Base-by-base conservation (phyloP, 2,797 vertebrate genomes). In the Pseudochirops cupreus region DNA sequence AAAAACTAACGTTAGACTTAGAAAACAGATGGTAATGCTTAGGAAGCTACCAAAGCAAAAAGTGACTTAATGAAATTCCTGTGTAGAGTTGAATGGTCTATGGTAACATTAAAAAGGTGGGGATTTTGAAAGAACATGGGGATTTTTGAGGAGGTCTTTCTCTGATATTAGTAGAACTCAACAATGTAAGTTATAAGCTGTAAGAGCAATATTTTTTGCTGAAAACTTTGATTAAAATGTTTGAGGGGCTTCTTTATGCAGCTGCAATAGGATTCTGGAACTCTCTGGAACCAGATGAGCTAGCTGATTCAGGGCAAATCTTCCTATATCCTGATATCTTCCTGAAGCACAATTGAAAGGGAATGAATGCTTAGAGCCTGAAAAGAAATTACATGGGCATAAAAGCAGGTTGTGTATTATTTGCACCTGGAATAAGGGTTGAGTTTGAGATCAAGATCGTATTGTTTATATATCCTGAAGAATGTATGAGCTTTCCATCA, bases 201-300 rank as follows among this genome's bases (percentile, higher is more conserved):
- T 31, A 59, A 29, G 58, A 59, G 58, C 58, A 31, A 59, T 59
- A 31, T 2, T 31, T 31, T 59, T 59, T 31, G 58, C 31, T 59
- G 29, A 59, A 59, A 59, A 59, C 11, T 96, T 96, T 94, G 26
- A 82, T 24, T 52, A 46, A 91, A 67, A 90, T 95, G 94, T 92
- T 93, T 59, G 12, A 62, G 9, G 96, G 96, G 1, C 0, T 96
- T 3, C 28, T 46, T 52, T 92, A 9, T 2, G 50, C 87, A 10
- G 28, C 16, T 82, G 13, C 11, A 94, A 33, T 14, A 95, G 33
- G 92, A 92, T 58, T 11, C 0, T 54, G 3, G 3, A 95, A 56
- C 1, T 91, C 92, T 39, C 54, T 92, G 91, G 91, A 95, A 93
- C 91, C 21, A 94, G 2, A 74, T 58, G 59, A 93, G 90, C 5